Conservation (phyloP, 2,888 invertebrate genomes). For the Alitta virens region DNA sequence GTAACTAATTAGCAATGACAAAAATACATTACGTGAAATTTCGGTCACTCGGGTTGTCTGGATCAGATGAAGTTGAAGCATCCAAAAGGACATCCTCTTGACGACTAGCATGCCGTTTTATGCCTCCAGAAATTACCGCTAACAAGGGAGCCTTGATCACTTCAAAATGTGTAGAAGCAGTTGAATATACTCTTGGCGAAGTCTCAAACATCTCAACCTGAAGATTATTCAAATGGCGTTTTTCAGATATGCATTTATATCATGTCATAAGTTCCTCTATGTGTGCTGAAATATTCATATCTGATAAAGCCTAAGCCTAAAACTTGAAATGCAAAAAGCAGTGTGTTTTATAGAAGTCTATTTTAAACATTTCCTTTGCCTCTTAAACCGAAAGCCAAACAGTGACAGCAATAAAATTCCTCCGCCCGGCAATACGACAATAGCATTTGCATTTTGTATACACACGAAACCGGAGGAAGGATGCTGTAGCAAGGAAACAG, state of each 20-base stretch:
- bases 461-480: no score
- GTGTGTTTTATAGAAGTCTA: no score
- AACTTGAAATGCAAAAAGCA: no score
- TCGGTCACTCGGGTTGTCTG: slow-evolving; percentile 28
- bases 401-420: no score
- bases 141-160: slow-evolving; percentile 34
- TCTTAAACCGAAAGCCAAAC: no score
- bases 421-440: no score
- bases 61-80: slow-evolving; percentile 38
- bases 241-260: not conserved
- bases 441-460: no score
- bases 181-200: slow-evolving; percentile 40
- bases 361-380: no score
- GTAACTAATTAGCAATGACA: no score
- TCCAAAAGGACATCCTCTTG: slow-evolving; percentile 33
- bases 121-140: slow-evolving; percentile 42
- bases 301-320: no score
- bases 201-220: slow-evolving; percentile 38
- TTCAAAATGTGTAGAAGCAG: slow-evolving; percentile 23
- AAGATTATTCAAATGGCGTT: not conserved
- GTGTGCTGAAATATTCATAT: no score
- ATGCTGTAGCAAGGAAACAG: no score
- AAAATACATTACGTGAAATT: slow-evolving; percentile 29
- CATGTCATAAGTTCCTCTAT: not conserved
- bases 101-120: slow-evolving; percentile 31